A percentile compares a stretch with the other conserved stretches of the same genome.
Evolutionary conservation across 2,888 invertebrate species (phyloP).

Genomic region (Drosophila nr. fundita): DNA sequence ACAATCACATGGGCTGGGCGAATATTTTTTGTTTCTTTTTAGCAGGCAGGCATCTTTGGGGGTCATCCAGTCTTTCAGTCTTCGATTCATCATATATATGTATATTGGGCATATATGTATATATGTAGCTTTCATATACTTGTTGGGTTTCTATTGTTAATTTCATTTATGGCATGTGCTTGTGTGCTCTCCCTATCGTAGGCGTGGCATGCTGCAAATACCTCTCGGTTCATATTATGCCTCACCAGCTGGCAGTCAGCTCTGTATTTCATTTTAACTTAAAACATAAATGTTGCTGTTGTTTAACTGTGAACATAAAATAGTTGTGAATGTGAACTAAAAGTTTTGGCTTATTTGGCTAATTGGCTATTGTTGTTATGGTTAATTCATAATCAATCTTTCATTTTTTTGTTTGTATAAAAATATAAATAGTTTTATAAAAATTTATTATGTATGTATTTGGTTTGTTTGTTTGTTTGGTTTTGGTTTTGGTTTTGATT

Average conservation of each 20-base stretch:
- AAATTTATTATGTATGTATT: slow-evolving; percentile 72
- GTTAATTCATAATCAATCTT: slow-evolving; percentile 41
- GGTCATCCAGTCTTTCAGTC: slow-evolving; percentile 41
- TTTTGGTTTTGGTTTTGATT: slow-evolving; percentile 57
- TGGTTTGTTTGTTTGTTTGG: slow-evolving; percentile 60
- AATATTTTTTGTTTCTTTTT: slow-evolving; percentile 35
- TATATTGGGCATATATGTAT: neutral
- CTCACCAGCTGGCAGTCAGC: slow-evolving; percentile 37
- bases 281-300: slow-evolving; percentile 73
- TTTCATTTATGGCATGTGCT: slow-evolving; percentile 59
- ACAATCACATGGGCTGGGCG: slow-evolving; percentile 46
- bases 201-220: slow-evolving; percentile 18
- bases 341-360: slow-evolving; percentile 73
- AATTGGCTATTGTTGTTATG: slow-evolving; percentile 71
- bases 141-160: slow-evolving; percentile 61
- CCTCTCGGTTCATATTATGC: slow-evolving; percentile 8
- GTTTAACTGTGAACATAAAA: slow-evolving; percentile 64
- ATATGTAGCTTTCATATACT: slow-evolving; percentile 22
- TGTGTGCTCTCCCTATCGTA: slow-evolving; percentile 9
- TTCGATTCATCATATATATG: slow-evolving; percentile 19
- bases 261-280: slow-evolving; percentile 40
- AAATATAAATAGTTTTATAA: slow-evolving; percentile 83
- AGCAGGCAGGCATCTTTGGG: slow-evolving; percentile 61
- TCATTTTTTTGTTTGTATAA: slow-evolving; percentile 81
- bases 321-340: slow-evolving; percentile 47